Evolutionary conservation across 2,797 vertebrate genomes (phyloP).

Genomic region (Mallotus villosus): DNA sequence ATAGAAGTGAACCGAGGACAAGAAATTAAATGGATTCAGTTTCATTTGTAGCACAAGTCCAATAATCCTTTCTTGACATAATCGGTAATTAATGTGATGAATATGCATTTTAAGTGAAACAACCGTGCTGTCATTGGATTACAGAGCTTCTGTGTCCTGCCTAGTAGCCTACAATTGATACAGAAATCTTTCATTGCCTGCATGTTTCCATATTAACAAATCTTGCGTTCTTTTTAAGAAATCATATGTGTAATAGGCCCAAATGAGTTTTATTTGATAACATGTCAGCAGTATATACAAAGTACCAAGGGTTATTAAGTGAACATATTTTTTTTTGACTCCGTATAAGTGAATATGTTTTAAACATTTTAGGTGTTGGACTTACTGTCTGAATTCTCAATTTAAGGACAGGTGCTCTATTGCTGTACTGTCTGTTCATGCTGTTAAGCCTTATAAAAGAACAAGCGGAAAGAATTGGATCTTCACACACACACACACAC

Average conservation of each 20-base stretch:
- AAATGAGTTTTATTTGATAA: neutral
- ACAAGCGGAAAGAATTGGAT: neutral
- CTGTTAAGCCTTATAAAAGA: neutral
- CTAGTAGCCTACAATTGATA: neutral
- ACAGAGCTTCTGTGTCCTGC: neutral
- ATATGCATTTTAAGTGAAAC: slow-evolving; percentile 34
- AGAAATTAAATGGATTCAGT: slow-evolving; percentile 57
- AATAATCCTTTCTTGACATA: slow-evolving; percentile 30
- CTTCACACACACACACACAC: neutral
- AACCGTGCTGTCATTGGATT: slow-evolving; percentile 1
- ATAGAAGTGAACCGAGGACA: slow-evolving; percentile 59
- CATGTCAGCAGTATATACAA: neutral
- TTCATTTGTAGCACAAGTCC: slow-evolving; percentile 45
- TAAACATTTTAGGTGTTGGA: neutral
- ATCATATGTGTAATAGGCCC: neutral
- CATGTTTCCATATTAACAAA: neutral
- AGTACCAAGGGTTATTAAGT: neutral
- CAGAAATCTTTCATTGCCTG: neutral
- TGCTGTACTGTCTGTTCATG: neutral
- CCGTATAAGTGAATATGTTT: neutral
- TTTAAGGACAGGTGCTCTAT: neutral
- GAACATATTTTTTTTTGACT: neutral
- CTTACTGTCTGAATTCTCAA: neutral
- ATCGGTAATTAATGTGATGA: slow-evolving; percentile 50
- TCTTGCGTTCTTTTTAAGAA: neutral